Conservation (phyloP, 2,797 vertebrate genomes). For the Amblyopsis hoosieri region DNA sequence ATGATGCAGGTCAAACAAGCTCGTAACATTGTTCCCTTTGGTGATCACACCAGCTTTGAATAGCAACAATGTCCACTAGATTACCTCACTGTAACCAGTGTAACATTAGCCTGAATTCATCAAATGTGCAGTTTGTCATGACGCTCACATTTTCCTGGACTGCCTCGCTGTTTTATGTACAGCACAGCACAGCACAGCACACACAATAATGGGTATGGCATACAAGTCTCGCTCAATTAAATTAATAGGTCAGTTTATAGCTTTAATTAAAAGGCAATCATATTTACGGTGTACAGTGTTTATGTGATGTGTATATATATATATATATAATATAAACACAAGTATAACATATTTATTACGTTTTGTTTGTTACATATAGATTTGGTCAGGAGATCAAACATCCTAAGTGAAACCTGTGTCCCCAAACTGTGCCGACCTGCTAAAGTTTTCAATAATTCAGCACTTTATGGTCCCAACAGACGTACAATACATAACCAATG, state of each 20-base stretch:
- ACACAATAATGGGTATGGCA: not conserved
- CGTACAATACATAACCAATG: slow-evolving; percentile 5
- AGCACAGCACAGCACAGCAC: not conserved
- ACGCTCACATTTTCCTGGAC: not conserved
- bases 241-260: not conserved
- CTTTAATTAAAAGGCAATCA: not conserved
- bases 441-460: slow-evolving; percentile 17
- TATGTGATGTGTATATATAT: not conserved
- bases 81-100: slow-evolving; percentile 51
- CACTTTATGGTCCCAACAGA: slow-evolving; percentile 29
- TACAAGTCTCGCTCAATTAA: not conserved
- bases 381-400: slow-evolving; percentile 33
- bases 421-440: slow-evolving; percentile 31
- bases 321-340: no score
- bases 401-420: slow-evolving; percentile 53
- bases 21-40: slow-evolving; percentile 3
- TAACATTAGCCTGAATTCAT: slow-evolving; percentile 54
- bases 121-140: slow-evolving; percentile 18
- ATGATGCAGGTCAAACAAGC: slow-evolving; percentile 55
- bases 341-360: no score
- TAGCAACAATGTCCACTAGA: slow-evolving; percentile 38
- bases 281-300: not conserved
- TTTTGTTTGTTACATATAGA: no score
- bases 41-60: slow-evolving; percentile 5
- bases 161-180: slow-evolving; percentile 3